These are phyloP conservation scores for Cyclophora punctaria DNA, from an alignment of 2,888 invertebrate species.

Conservation along the genomic window DNA sequence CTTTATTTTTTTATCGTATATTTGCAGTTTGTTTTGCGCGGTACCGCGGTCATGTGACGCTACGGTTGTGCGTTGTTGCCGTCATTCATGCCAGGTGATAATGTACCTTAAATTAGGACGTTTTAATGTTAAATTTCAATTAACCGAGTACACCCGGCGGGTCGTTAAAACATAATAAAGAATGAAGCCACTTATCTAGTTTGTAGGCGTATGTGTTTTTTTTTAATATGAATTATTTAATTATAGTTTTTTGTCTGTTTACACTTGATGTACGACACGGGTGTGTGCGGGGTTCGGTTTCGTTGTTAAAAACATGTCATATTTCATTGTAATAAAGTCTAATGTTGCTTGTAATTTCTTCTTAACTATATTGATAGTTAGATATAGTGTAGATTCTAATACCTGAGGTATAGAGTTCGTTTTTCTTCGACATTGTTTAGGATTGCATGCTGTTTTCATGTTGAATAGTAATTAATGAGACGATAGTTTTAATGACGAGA, in stretches of 20 bases:
- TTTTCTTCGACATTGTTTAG: too few species aligned
- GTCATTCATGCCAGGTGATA: too few species aligned
- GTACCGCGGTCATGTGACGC: too few species aligned
- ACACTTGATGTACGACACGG: slow-evolving; percentile 44
- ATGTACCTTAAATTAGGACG: too few species aligned
- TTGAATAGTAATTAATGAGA: too few species aligned
- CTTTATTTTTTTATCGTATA: slow-evolving; percentile 35
- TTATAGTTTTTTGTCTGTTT: slow-evolving; percentile 54
- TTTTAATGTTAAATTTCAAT: too few species aligned
- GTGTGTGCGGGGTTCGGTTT: slow-evolving; percentile 29
- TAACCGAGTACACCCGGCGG: slow-evolving; percentile 18
- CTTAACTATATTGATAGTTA: not conserved
- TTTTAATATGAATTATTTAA: slow-evolving; percentile 59
- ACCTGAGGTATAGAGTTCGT: too few species aligned
- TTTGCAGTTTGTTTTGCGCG: slow-evolving; percentile 12
- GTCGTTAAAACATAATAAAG: slow-evolving; percentile 29
- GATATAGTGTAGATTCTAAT: too few species aligned
- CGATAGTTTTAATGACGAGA: slow-evolving; percentile 2
- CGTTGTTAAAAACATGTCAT: slow-evolving; percentile 5
- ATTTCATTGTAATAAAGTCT: not conserved
- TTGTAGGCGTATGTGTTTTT: slow-evolving; percentile 63
- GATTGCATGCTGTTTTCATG: too few species aligned
- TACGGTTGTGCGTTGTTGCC: too few species aligned
- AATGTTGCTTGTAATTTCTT: not conserved
- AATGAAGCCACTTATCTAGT: slow-evolving; percentile 54